Conservation (phyloP, 2,888 invertebrate species). For the Dynastes hyllus region DNA sequence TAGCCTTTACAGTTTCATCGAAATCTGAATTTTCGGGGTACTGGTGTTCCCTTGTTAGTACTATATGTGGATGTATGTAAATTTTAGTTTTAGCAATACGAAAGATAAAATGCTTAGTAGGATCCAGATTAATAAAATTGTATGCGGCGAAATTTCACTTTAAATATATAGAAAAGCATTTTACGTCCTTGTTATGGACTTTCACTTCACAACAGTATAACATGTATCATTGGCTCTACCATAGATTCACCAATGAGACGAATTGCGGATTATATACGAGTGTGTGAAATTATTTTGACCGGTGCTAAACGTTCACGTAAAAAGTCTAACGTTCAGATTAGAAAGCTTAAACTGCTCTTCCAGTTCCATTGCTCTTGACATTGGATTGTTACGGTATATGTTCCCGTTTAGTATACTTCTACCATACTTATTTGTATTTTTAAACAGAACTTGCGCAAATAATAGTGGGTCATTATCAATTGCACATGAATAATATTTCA, state of each 20-base stretch:
- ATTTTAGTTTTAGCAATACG: no score
- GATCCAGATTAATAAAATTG: no score
- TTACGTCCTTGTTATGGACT: neutral
- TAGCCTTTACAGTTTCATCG: no score
- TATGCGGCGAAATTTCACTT: no score
- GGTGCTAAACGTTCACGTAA: neutral
- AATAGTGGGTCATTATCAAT: constrained; percentile 36
- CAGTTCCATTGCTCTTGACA: constrained; percentile 31
- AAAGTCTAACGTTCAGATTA: constrained; percentile 13
- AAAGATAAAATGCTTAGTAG: no score
- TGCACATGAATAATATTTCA: neutral
- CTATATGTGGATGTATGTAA: no score
- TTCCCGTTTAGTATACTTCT: neutral
- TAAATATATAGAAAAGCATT: neutral
- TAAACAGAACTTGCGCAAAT: constrained; percentile 23
- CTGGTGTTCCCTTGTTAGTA: no score
- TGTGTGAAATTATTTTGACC: no score
- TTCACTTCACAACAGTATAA: neutral
- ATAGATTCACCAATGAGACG: no score
- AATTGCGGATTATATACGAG: no score
- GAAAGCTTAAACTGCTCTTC: constrained; percentile 6
- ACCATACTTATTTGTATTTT: constrained; percentile 7
- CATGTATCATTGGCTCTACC: neutral
- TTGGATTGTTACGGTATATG: constrained; percentile 3
- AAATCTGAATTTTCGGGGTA: no score